Evolutionary conservation across 2,797 vertebrate species (phyloP).

Genomic region (Poliocrania exsul): DNA sequence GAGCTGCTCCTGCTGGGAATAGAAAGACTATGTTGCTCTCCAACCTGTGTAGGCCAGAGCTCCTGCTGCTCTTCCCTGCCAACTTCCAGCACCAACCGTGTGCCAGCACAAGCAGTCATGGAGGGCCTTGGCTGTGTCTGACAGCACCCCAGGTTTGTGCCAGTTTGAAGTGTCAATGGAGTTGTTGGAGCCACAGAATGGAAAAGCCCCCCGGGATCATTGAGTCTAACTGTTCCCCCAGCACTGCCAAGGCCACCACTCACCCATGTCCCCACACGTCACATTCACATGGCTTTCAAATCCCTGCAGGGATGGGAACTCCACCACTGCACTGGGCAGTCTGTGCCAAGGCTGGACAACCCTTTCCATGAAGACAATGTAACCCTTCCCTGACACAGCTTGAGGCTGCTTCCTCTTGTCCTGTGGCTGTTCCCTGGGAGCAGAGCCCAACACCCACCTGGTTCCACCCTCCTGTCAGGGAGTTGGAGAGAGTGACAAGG

Average conservation of each 20-base stretch:
- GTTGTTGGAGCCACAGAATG: fast-evolving
- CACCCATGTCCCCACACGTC: fast-evolving
- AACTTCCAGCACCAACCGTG: background rate
- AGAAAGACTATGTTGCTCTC: background rate
- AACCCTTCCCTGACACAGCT: background rate
- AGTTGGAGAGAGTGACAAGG: background rate
- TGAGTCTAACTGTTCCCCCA: fast-evolving
- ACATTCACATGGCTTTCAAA: fast-evolving
- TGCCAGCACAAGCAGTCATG: background rate
- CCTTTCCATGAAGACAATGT: background rate
- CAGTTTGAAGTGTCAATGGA: fast-evolving
- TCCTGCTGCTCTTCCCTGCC: background rate
- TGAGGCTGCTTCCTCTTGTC: background rate
- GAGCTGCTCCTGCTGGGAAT: background rate
- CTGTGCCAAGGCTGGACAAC: background rate
- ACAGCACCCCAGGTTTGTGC: background rate
- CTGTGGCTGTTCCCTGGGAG: background rate
- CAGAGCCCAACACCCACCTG: background rate
- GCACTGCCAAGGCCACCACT: too few species aligned
- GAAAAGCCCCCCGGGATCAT: background rate
- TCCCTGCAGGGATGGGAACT: too few species aligned
- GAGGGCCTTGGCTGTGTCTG: background rate
- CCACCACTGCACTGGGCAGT: background rate
- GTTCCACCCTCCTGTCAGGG: background rate
- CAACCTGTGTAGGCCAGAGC: background rate